Evolutionary conservation across 2,797 vertebrate species (phyloP), one percentile per base, ranked within the genome.

Genomic region (Synaphobranchus kaupii): DNA sequence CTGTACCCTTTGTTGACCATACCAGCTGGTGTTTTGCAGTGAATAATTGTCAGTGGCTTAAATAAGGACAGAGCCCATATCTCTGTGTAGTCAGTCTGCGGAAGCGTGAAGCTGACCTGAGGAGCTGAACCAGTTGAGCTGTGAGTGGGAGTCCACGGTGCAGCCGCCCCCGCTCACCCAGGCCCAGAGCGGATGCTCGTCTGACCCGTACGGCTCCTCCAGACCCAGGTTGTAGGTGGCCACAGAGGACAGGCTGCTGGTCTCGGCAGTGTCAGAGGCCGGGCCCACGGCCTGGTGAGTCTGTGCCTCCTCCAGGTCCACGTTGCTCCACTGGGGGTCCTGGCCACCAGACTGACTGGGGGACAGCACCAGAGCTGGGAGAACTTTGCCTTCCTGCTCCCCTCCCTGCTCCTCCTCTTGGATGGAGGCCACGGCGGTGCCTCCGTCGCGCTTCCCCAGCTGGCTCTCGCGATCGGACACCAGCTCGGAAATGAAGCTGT

Each of bases 101-200:
- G 8, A 31, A 12, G 28, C 10, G 13, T 6, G 28, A 47, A 54
- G 91, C 95, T 94, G 93, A 99, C 98, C 96, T 88, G 96, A 92
- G 0, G 91, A 91, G 86, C 91, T 96, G 94, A 98, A 99, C 99
- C 99, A 99, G 90, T 91, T 96, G 86, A 98, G 93, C 0, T 94
- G 93, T 31, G 95, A 94, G 91, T 98, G 97, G 4, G 95, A 92
- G 90, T 99, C 98, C 13, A 99, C 96, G 0, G 93, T 93, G 44
- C 98, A 99, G 91, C 97, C 97, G 68, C 97, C 97, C 9, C 97
- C 98, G 0, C 97, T 98, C 87, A 99, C 96, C 99, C 99, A 99
- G 25, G 97, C 97, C 98, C 98, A 99, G 87, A 98, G 89, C 0
- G 96, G 97, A 90, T 95, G 98, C 87, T 97, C 96, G 0, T 98